Conservation (phyloP, 1,140 invertebrate genomes). For the Phymastichus coffea region DNA sequence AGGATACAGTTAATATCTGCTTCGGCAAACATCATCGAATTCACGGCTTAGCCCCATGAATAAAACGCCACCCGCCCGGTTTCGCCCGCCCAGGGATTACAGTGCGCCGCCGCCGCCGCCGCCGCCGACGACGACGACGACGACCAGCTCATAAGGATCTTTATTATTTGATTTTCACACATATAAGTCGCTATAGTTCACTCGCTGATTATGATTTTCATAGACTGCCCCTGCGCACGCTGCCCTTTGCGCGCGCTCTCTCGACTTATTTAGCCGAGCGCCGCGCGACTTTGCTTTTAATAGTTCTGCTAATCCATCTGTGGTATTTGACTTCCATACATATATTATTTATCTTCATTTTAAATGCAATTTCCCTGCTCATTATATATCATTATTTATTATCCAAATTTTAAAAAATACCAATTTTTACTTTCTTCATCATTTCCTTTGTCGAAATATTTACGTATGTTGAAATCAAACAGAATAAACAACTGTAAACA, state of each 20-base stretch:
- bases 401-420: too few relatives aligned
- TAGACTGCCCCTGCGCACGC: not conserved
- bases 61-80: not conserved
- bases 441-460: too few relatives aligned
- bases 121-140: conserved; percentile 15
- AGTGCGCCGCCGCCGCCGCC: too few relatives aligned
- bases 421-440: too few relatives aligned
- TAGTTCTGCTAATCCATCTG: conserved; percentile 13
- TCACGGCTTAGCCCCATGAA: conserved; percentile 31
- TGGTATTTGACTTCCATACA: conserved; percentile 24
- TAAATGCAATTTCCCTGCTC: too few relatives aligned
- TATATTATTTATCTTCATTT: too few relatives aligned
- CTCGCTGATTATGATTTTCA: conserved; percentile 21
- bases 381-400: too few relatives aligned
- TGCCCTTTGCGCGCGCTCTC: too few relatives aligned
- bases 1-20: conserved; percentile 55
- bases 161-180: conserved; percentile 54
- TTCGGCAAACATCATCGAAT: conserved; percentile 46
- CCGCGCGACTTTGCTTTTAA: conserved; percentile 16
- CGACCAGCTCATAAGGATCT: conserved; percentile 27
- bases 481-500: too few relatives aligned
- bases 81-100: conserved; percentile 9
- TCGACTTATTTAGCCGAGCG: not conserved
- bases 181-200: conserved; percentile 40
- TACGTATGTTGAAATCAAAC: too few relatives aligned